Base-by-base conservation (phyloP, 2,113 vertebrate species). In the Melanotaenia duboulayi region DNA sequence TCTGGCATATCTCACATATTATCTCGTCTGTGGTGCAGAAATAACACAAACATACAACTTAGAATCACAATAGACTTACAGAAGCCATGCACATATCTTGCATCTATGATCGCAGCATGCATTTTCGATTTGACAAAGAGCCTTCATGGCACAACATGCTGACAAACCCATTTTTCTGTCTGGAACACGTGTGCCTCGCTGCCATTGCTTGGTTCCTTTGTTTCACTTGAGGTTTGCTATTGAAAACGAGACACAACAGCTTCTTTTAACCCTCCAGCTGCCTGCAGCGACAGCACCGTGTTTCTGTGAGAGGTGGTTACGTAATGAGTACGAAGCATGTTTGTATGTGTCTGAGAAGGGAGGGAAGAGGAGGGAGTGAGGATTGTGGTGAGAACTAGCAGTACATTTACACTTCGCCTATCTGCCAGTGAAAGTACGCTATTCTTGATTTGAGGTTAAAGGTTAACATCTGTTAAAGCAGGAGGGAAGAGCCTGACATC, bases 241-340 rank as follows among this genome's bases (percentile, higher is more conserved):
- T 79, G 68, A 68, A 52, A 50, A 40, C 10, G n/a, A 11, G 0
- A 71, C 54, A 81, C 74, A 84, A 83, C 58, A 32, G 37, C 70
- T 73, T 80, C 66, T 65, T 85, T 83, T 84, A 86, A 77, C 79
- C 71, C 71, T 65, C 56, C 44, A 69, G 73, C 66, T 58, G 54
- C 71, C 76, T 25, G 51, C 68, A 10, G 49, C 44, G 48, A 62
- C 80, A 55, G 64, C 71, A 19, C 50, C 42, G 9, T 55, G 69
- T 71, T 20, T 17, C 63, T 48, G 74, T 40, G 20, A 32, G 25
- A 74, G 77, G 56, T 73, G 51, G 65, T 80, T 86, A 85, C 52
- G 59, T 78, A 86, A 88, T 73, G 50, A 71, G 51, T 63, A 32
- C 17, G 0, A 69, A 60, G 64, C 50, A 28, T 52, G 58, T 25